Conservation (phyloP, 2,797 vertebrate species). For the Oceanodroma leucorhoa region DNA sequence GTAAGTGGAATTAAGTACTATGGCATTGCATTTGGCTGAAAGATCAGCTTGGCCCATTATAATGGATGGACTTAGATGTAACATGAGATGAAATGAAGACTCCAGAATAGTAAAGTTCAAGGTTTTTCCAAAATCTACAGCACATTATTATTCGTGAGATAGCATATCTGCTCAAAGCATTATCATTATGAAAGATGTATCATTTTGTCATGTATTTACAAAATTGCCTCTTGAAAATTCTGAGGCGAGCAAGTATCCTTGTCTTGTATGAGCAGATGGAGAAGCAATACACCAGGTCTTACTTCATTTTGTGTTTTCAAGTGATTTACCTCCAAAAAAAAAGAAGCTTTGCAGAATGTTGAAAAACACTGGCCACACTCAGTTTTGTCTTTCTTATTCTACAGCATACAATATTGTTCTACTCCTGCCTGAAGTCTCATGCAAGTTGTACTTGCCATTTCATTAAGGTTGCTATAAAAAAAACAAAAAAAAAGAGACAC, state of each 20-base stretch:
- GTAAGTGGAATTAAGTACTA: not conserved
- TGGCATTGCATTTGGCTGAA: not conserved
- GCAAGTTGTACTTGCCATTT: not conserved
- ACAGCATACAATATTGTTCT: not conserved
- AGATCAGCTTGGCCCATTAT: not conserved
- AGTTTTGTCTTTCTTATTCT: not conserved
- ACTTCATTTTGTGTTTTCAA: not conserved
- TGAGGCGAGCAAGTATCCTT: not conserved
- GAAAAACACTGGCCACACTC: not conserved
- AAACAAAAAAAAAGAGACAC: not conserved
- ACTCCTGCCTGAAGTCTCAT: not conserved
- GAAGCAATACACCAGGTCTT: not conserved
- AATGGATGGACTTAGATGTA: not conserved
- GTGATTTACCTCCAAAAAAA: not conserved
- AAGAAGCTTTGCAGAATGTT: not conserved
- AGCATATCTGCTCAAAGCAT: not conserved
- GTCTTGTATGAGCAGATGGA: not conserved
- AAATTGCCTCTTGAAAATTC: not conserved
- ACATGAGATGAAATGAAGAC: not conserved
- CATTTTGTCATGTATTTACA: not conserved
- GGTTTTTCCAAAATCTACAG: not conserved
- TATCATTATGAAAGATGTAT: not conserved
- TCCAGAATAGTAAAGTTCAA: not conserved
- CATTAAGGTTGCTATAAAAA: not conserved
- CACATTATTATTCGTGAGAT: not conserved